phyloP scores from a whole-genome alignment of 2,888 invertebrate species.

The Drosophila affinis region DNA sequence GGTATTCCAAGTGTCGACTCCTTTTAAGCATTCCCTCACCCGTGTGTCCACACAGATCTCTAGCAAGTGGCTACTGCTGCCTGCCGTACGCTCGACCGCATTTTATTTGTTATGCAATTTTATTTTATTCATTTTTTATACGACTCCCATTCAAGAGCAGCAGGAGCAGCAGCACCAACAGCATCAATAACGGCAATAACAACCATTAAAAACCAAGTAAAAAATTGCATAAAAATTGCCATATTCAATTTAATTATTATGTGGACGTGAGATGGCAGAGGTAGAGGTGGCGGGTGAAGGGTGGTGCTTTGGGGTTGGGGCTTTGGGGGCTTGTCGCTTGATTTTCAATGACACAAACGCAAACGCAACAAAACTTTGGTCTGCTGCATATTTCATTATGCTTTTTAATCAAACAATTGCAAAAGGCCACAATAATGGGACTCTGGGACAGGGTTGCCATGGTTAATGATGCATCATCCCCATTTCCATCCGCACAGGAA shows the following conservation, averaged over 20 bases:
- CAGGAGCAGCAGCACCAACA: constrained; percentile 40
- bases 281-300: constrained; percentile 29
- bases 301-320: constrained; percentile 11
- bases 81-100: constrained; percentile 51
- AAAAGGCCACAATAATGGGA: constrained; percentile 34
- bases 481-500: constrained; percentile 5
- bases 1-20: background rate
- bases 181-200: constrained; percentile 27
- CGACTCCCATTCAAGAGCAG: constrained; percentile 23
- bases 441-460: constrained; percentile 34
- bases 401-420: constrained; percentile 55
- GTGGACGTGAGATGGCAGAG: constrained; percentile 25
- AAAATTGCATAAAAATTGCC: constrained; percentile 45
- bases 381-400: constrained; percentile 61
- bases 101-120: constrained; percentile 63
- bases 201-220: constrained; percentile 24
- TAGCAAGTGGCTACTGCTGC: constrained; percentile 27
- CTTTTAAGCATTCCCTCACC: too few species aligned
- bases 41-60: background rate
- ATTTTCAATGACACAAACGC: constrained; percentile 53
- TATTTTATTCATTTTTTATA: constrained; percentile 63
- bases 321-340: constrained; percentile 23
- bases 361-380: constrained; percentile 41
- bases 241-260: constrained; percentile 66
- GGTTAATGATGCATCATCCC: constrained; percentile 50